Percentiles rank a stretch among this genome's conserved stretches.
phyloP scores from a whole-genome alignment of 1,140 invertebrate species.

The Euura lappo region DNA sequence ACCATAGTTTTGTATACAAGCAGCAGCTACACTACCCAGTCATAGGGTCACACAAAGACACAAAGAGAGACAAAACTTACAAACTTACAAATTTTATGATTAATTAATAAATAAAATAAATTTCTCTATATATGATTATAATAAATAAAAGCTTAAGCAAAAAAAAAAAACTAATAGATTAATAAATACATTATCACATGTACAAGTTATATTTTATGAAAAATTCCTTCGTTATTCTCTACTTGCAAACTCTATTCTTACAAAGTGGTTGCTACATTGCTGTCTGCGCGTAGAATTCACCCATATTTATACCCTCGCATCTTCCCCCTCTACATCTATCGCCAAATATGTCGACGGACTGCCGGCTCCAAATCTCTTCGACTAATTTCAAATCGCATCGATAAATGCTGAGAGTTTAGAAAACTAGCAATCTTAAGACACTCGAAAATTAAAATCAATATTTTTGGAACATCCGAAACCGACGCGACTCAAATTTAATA shows the following conservation, averaged over 20 bases:
- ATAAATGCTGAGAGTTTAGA: too few species aligned
- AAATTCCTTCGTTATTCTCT: neutral
- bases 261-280: conserved; percentile 39
- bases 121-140: neutral
- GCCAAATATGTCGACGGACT: too few species aligned
- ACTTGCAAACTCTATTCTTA: neutral
- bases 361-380: too few species aligned
- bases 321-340: neutral
- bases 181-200: conserved; percentile 1
- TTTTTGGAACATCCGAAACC: too few species aligned
- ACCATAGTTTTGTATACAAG: conserved; percentile 8
- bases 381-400: too few species aligned
- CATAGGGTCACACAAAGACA: conserved; percentile 14
- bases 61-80: conserved; percentile 27
- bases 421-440: too few species aligned
- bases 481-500: too few species aligned
- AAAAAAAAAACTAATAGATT: conserved; percentile 3
- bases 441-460: too few species aligned
- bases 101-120: conserved; percentile 3
- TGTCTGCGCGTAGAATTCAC: conserved; percentile 31
- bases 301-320: conserved; percentile 35
- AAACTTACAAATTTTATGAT: conserved; percentile 4
- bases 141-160: too few species aligned
- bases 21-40: neutral
- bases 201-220: neutral